A percentile compares a stretch with the other conserved stretches of the same genome.
Evolutionary conservation across 1,140 invertebrate species (phyloP).

Genomic region (Reticulitermes speratus): DNA sequence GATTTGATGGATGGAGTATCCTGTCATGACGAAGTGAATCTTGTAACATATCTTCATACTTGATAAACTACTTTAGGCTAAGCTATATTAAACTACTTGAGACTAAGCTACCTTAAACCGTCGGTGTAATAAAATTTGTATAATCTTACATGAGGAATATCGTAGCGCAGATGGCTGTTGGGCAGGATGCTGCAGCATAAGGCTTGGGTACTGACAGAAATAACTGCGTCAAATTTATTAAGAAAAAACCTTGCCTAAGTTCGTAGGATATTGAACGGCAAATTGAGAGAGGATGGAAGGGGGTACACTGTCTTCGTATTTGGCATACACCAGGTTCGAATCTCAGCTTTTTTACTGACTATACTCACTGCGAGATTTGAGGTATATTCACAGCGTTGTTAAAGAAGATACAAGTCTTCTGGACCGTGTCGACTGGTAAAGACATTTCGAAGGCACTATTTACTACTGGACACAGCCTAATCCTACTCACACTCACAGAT

Average conservation of each 20-base stretch:
- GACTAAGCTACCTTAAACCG: not conserved
- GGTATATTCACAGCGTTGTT: no score
- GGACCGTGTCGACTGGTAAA: no score
- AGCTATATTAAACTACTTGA: not conserved
- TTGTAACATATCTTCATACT: not conserved
- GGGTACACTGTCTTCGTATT: no score
- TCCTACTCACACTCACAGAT: no score
- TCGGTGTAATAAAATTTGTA: not conserved
- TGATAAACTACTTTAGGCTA: not conserved
- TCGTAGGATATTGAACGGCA: no score
- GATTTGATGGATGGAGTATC: not conserved
- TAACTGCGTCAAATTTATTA: not conserved
- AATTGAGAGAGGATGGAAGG: no score
- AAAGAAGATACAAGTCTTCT: no score
- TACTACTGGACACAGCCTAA: no score
- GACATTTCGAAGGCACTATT: no score
- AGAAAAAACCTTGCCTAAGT: not conserved
- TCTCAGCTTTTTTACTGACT: no score
- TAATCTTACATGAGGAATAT: not conserved
- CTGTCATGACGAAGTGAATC: not conserved
- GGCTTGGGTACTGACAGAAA: not conserved
- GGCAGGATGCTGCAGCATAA: not conserved
- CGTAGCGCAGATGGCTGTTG: not conserved
- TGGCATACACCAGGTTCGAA: no score
- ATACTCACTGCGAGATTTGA: no score